These are phyloP conservation scores for Mactromeris polynyma DNA, from an alignment of 2,888 invertebrate species.

Conservation along the genomic window DNA sequence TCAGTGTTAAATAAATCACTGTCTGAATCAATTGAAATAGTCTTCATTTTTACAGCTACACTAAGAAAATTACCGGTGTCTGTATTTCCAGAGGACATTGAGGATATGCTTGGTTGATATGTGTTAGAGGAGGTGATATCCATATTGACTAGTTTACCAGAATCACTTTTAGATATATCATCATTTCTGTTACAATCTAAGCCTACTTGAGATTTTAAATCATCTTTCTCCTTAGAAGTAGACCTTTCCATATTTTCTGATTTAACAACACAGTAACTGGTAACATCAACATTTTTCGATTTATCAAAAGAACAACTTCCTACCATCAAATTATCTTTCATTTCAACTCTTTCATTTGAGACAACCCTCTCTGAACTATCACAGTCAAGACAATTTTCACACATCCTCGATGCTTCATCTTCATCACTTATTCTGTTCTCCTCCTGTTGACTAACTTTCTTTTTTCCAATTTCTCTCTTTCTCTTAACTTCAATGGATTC, in stretches of 20 bases:
- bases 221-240: not conserved
- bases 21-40: conserved; percentile 57
- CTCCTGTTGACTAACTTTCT: not conserved
- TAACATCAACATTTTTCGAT: not conserved
- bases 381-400: not conserved
- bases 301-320: not conserved
- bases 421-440: not conserved
- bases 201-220: not conserved
- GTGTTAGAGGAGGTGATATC: not conserved
- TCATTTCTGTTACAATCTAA: not conserved
- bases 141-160: not conserved
- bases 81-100: not conserved
- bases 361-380: conserved; percentile 10
- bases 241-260: not conserved
- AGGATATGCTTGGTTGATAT: conserved; percentile 21
- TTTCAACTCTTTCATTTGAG: not conserved
- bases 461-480: conserved; percentile 34
- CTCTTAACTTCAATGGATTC: conserved; percentile 27
- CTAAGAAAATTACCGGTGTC: conserved; percentile 25
- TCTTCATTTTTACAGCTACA: conserved; percentile 56
- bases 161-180: not conserved
- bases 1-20: conserved; percentile 53
- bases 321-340: not conserved
- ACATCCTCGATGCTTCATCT: not conserved
- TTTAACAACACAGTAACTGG: not conserved